Conservation (phyloP, 1,140 invertebrate species). For the Leucophenga varia region DNA sequence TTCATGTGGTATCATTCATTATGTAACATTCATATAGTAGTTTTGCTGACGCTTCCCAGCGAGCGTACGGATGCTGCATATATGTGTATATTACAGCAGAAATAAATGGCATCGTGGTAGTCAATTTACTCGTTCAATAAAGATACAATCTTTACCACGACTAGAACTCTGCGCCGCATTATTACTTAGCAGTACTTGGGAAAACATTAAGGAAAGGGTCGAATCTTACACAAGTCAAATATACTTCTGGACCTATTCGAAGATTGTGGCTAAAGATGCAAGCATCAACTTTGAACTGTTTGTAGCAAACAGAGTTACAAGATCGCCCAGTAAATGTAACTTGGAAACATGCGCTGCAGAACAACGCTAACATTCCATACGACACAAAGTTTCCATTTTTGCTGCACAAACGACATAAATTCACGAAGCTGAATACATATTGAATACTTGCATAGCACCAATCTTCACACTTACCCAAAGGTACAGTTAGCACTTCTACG, state of each 20-base stretch:
- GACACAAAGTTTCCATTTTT: slow-evolving; percentile 3
- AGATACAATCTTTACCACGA: slow-evolving; percentile 1
- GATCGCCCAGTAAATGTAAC: slow-evolving; percentile 10
- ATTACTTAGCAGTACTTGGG: slow-evolving; percentile 1
- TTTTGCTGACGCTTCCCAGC: slow-evolving; percentile 10
- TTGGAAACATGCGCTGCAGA: slow-evolving; percentile 26
- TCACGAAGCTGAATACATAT: slow-evolving; percentile 1
- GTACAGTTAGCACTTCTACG: not conserved
- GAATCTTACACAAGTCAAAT: not conserved
- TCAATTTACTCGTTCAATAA: slow-evolving; percentile 3
- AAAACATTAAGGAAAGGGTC: not conserved
- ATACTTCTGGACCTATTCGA: slow-evolving; percentile 3
- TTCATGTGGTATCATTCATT: not conserved
- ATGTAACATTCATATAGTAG: slow-evolving; percentile 12
- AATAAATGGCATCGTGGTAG: not conserved
- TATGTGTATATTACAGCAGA: slow-evolving; percentile 12
- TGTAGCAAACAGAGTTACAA: slow-evolving; percentile 39
- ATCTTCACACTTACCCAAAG: slow-evolving; percentile 5
- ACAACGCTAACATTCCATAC: not conserved
- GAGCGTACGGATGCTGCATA: slow-evolving; percentile 14
- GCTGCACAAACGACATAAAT: not conserved
- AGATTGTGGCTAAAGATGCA: slow-evolving; percentile 10
- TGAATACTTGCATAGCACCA: not conserved
- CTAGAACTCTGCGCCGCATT: slow-evolving; percentile 1
- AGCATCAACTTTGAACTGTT: slow-evolving; percentile 20